Conservation (phyloP, 2,888 invertebrate genomes). For the Pandemis cinnamomeana region DNA sequence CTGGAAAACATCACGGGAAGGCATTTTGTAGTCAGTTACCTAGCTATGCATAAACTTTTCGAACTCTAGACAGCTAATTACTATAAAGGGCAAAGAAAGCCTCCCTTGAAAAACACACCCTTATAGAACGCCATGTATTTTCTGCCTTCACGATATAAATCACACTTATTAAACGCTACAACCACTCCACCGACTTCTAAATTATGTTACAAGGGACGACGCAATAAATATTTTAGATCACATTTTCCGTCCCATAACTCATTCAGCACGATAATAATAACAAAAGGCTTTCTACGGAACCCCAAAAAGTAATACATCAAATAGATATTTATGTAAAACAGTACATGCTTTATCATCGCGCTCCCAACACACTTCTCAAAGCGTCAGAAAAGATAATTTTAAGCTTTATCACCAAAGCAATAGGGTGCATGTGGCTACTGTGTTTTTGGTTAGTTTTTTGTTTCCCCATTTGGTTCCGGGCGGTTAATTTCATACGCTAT, state of each 20-base stretch:
- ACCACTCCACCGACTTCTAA: conserved; percentile 33
- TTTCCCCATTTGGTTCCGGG: conserved; percentile 42
- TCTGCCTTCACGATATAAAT: conserved; percentile 28
- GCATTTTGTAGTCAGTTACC: too few species aligned
- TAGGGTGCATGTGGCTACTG: conserved; percentile 7
- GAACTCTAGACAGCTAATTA: not conserved
- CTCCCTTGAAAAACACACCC: not conserved
- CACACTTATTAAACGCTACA: conserved; percentile 35
- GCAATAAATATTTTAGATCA: conserved; percentile 48
- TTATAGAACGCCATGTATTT: not conserved
- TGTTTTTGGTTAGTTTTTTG: conserved; percentile 36
- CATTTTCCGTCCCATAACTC: conserved; percentile 47
- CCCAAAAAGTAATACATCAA: conserved; percentile 51
- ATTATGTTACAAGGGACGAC: conserved; percentile 35
- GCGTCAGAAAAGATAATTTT: not conserved
- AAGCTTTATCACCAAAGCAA: not conserved
- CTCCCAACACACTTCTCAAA: conserved; percentile 2
- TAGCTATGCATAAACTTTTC: not conserved
- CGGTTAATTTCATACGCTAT: conserved; percentile 44
- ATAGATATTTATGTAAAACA: conserved; percentile 48
- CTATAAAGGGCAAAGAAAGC: not conserved
- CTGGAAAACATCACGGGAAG: too few species aligned
- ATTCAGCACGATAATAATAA: conserved; percentile 45
- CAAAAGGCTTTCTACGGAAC: conserved; percentile 43
- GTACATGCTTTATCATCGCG: conserved; percentile 49